phyloP scores from a whole-genome alignment of 2,797 vertebrate genomes.

The Mycteria americana region DNA sequence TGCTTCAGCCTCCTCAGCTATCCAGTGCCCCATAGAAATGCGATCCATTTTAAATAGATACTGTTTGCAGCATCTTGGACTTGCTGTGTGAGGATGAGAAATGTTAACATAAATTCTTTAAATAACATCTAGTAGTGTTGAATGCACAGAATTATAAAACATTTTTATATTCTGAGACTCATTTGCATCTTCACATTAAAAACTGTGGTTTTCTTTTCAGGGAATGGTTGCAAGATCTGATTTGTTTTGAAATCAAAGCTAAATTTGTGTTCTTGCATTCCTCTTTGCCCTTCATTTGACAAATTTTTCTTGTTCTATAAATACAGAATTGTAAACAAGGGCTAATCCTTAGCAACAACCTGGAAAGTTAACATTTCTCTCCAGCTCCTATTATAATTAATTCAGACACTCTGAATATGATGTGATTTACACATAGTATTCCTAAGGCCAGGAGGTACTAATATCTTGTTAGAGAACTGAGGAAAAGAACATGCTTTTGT shows the following conservation, averaged over 20 bases:
- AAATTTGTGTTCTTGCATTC: constrained; percentile 50
- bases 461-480: constrained; percentile 58
- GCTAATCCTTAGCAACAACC: constrained; percentile 64
- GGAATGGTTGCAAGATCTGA: constrained; percentile 48
- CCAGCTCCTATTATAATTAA: constrained; percentile 48
- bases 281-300: constrained; percentile 65
- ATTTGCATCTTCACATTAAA: constrained; percentile 63
- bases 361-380: constrained; percentile 67
- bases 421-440: constrained; percentile 58
- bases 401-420: constrained; percentile 47
- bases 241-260: constrained; percentile 59
- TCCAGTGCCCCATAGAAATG: background rate
- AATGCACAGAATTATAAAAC: constrained; percentile 63
- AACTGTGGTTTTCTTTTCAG: constrained; percentile 53
- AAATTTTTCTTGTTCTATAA: constrained; percentile 63
- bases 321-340: constrained; percentile 65
- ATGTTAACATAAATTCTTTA: constrained; percentile 65
- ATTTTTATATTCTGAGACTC: constrained; percentile 61
- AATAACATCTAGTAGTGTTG: constrained; percentile 55
- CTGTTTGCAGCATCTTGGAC: constrained; percentile 50
- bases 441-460: constrained; percentile 56
- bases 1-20: background rate
- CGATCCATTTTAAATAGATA: background rate
- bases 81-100: constrained; percentile 51
- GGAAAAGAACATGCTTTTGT: constrained; percentile 36